A percentile compares a stretch with the other conserved stretches of the same genome.
Evolutionary conservation across 2,113 vertebrate species (phyloP).

Genomic region (Ammospiza nelsoni): DNA sequence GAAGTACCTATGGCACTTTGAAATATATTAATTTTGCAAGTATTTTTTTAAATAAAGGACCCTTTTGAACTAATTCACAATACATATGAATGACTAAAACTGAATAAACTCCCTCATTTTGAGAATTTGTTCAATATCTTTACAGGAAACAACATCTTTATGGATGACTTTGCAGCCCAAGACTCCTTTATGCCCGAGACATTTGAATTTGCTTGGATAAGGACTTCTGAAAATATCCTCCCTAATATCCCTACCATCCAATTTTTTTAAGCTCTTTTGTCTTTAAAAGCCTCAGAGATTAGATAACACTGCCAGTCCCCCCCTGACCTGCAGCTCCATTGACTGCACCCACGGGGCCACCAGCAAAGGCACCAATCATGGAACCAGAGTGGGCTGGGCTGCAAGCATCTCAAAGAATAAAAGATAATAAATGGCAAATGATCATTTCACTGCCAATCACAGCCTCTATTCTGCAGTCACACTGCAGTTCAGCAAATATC

Average conservation of each 20-base stretch:
- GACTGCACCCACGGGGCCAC: neutral
- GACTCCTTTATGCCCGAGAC: neutral
- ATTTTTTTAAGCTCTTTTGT: neutral
- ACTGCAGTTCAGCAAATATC: neutral
- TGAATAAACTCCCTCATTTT: neutral
- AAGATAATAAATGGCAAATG: neutral
- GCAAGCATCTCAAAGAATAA: no score
- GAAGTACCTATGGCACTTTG: neutral
- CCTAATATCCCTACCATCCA: neutral
- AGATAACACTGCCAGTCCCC: neutral
- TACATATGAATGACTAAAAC: neutral
- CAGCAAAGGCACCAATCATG: neutral
- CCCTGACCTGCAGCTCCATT: neutral
- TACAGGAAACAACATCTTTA: neutral
- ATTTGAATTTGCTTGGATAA: neutral
- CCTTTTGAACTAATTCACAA: neutral
- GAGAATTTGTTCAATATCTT: neutral
- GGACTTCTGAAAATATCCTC: neutral
- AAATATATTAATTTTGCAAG: neutral
- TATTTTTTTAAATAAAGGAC: neutral
- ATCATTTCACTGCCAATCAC: neutral
- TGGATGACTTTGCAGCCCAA: neutral
- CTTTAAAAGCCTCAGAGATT: neutral
- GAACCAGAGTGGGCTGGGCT: neutral
- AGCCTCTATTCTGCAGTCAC: neutral